phyloP scores from a whole-genome alignment of 2,113 vertebrate species.

The Pagrus major region DNA sequence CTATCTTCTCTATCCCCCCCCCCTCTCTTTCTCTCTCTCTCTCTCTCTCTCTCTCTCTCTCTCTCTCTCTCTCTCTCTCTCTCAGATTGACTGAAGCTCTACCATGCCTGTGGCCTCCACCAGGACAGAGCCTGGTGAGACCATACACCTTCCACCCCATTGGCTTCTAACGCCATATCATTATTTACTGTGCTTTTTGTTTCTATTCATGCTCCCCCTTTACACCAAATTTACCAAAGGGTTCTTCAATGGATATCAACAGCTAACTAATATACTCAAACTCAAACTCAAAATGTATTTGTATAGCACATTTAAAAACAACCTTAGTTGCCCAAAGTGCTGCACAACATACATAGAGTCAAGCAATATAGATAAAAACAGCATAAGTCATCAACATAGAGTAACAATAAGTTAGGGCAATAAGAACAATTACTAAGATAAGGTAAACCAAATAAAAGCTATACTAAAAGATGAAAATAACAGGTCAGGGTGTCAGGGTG shows the following conservation, averaged over 20 bases:
- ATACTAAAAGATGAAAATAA: too few species aligned
- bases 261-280: too few species aligned
- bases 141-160: not conserved
- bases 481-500: too few species aligned
- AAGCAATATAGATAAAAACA: too few species aligned
- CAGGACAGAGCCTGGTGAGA: constrained; percentile 82
- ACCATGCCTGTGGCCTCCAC: constrained; percentile 84
- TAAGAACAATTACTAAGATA: too few species aligned
- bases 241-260: not conserved
- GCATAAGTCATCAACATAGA: too few species aligned
- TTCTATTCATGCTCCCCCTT: not conserved
- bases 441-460: too few species aligned
- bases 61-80: constrained; percentile 18
- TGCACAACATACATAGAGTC: too few species aligned
- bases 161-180: not conserved
- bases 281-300: too few species aligned
- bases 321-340: too few species aligned
- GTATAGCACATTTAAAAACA: too few species aligned
- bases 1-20: not conserved
- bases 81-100: constrained; percentile 59
- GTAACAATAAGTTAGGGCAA: too few species aligned
- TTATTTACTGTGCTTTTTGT: not conserved
- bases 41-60: not conserved
- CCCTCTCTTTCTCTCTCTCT: not conserved
- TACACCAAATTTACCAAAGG: not conserved